Percentiles rank a stretch among this genome's conserved stretches.
Evolutionary conservation across 2,888 invertebrate species (phyloP).

Genomic region (Tinea trinotella): DNA sequence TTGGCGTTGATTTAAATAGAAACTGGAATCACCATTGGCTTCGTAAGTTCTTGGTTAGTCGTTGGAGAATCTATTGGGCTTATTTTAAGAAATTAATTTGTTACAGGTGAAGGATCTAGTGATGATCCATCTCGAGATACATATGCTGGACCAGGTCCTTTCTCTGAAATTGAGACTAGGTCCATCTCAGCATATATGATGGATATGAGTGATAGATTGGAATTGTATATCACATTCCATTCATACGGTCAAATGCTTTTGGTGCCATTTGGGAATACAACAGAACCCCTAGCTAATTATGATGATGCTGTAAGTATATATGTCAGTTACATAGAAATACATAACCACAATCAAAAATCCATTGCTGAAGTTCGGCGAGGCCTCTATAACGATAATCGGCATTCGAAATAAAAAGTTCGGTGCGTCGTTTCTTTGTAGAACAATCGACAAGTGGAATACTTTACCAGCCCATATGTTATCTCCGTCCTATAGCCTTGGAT

Average conservation of each 20-base stretch:
- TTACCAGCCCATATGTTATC: too few species aligned
- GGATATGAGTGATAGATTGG: slow-evolving; percentile 32
- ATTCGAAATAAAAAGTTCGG: too few species aligned
- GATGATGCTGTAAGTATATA: slow-evolving; percentile 36
- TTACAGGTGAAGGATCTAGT: slow-evolving; percentile 38
- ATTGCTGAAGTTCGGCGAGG: too few species aligned
- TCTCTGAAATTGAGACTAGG: slow-evolving; percentile 70
- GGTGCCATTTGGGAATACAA: slow-evolving; percentile 68
- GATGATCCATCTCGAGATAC: slow-evolving; percentile 48
- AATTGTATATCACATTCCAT: slow-evolving; percentile 73
- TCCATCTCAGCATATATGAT: slow-evolving; percentile 37
- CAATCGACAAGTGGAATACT: too few species aligned
- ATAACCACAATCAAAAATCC: too few species aligned
- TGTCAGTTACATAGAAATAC: not conserved
- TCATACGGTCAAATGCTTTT: slow-evolving; percentile 79
- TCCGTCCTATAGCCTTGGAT: too few species aligned
- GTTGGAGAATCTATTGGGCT: too few species aligned
- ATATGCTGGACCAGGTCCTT: slow-evolving; percentile 65
- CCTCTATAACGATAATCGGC: too few species aligned
- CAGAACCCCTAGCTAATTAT: slow-evolving; percentile 37
- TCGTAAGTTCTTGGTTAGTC: slow-evolving; percentile 46
- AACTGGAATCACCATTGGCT: slow-evolving; percentile 80
- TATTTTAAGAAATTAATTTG: too few species aligned
- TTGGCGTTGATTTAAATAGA: slow-evolving; percentile 80
- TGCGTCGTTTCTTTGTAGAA: too few species aligned